These are phyloP conservation scores for Myoxocephalus aenaeus DNA, from an alignment of 2,797 vertebrate species.

Conservation along the genomic window DNA sequence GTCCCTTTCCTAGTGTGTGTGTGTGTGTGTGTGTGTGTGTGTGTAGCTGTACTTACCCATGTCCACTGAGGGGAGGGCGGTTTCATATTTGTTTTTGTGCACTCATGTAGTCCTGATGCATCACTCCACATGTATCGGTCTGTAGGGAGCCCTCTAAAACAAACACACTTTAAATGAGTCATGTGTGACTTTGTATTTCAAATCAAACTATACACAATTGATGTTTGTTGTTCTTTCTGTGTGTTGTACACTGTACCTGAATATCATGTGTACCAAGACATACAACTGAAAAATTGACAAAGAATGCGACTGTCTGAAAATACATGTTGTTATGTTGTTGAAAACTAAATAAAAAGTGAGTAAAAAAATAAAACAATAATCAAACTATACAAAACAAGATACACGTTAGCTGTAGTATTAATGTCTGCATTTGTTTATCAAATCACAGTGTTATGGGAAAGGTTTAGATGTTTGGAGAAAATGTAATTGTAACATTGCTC, in stretches of 20 bases:
- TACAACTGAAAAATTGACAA: too few relatives aligned
- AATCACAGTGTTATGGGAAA: not conserved
- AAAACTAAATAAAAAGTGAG: too few relatives aligned
- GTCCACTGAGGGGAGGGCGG: conserved; percentile 95
- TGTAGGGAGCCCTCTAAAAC: conserved; percentile 92
- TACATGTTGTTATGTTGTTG: too few relatives aligned
- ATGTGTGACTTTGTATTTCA: not conserved
- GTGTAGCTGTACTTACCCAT: conserved; percentile 85
- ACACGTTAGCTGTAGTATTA: too few relatives aligned
- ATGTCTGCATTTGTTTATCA: too few relatives aligned
- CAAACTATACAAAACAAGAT: not conserved
- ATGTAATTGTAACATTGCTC: too few relatives aligned
- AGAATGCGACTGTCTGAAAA: too few relatives aligned
- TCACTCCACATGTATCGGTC: conserved; percentile 99
- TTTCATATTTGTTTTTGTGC: conserved; percentile 92
- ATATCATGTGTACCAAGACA: too few relatives aligned
- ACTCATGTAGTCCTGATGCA: conserved; percentile 92
- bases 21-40: conserved; percentile 4
- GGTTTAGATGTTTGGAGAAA: not conserved
- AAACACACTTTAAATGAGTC: conserved; percentile 2
- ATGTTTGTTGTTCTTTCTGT: too few relatives aligned
- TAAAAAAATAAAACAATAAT: too few relatives aligned
- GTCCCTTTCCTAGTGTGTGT: not conserved
- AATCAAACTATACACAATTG: too few relatives aligned
- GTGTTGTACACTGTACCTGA: too few relatives aligned